A percentile compares a stretch with the other conserved stretches of the same genome.
Evolutionary conservation across 2,797 vertebrate genomes (phyloP).

Genomic region (Gymnocypris eckloni): DNA sequence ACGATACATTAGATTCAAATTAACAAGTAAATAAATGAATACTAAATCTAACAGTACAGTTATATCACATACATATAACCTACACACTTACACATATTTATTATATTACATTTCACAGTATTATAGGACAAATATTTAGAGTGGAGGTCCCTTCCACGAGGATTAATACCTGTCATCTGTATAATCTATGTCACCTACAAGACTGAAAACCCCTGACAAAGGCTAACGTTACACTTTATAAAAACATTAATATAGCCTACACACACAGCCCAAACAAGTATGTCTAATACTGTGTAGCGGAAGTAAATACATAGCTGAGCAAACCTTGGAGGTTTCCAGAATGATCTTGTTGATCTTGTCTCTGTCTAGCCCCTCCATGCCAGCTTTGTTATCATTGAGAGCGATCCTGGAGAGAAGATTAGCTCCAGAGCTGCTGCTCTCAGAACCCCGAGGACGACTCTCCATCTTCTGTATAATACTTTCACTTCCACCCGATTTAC

Average conservation of each 20-base stretch:
- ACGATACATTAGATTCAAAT: background rate
- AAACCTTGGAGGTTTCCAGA: slow-evolving; percentile 92
- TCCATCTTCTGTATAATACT: background rate
- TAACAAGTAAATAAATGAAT: background rate
- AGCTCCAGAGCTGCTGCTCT: slow-evolving; percentile 31
- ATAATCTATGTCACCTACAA: background rate
- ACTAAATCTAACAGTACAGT: background rate
- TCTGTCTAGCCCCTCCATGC: slow-evolving; percentile 96
- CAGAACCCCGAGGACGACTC: background rate
- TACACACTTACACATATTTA: too few relatives aligned
- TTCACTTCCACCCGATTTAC: background rate
- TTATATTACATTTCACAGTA: background rate
- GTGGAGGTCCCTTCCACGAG: too few relatives aligned
- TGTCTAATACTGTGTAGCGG: too few relatives aligned
- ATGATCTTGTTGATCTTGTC: slow-evolving; percentile 98
- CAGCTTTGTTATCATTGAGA: slow-evolving; percentile 98
- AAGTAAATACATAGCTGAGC: background rate
- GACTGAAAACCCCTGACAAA: background rate
- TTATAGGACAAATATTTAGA: background rate
- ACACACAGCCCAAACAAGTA: background rate
- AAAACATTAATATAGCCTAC: background rate
- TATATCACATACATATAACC: too few relatives aligned
- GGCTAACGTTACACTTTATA: background rate
- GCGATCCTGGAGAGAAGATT: slow-evolving; percentile 89
- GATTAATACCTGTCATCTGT: too few relatives aligned